These are phyloP conservation scores for Bombyx mandarina DNA, from an alignment of 1,140 invertebrate species.

Conservation along the genomic window DNA sequence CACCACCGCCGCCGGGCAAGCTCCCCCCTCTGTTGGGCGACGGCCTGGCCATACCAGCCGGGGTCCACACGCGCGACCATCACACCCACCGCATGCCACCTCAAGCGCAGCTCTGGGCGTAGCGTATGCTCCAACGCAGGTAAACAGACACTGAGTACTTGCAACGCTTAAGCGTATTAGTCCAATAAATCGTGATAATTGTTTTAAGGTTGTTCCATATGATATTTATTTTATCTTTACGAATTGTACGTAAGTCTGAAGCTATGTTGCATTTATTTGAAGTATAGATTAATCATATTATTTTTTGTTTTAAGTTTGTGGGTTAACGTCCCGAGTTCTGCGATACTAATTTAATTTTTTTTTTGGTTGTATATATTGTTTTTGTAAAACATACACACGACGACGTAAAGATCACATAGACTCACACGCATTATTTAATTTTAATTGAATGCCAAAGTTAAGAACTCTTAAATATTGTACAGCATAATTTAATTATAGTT, in stretches of 20 bases:
- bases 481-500: slow-evolving; percentile 49
- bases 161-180: slow-evolving; percentile 67
- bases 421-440: too few species aligned
- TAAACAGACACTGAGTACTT: slow-evolving; percentile 52
- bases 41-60: slow-evolving; percentile 59
- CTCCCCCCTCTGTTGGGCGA: slow-evolving; percentile 66
- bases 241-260: slow-evolving; percentile 15
- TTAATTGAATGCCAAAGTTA: slow-evolving; percentile 60
- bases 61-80: slow-evolving; percentile 84
- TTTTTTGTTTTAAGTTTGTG: slow-evolving; percentile 37
- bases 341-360: slow-evolving; percentile 50
- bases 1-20: slow-evolving; percentile 75
- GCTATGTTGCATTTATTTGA: slow-evolving; percentile 40
- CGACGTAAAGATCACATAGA: too few species aligned
- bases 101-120: slow-evolving; percentile 87
- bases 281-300: slow-evolving; percentile 33
- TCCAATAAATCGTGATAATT: slow-evolving; percentile 64
- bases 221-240: slow-evolving; percentile 49
- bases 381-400: too few species aligned
- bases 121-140: slow-evolving; percentile 73
- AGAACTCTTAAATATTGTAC: slow-evolving; percentile 41
- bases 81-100: slow-evolving; percentile 88
- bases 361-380: slow-evolving; percentile 4
- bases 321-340: slow-evolving; percentile 56
- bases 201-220: slow-evolving; percentile 45